A percentile compares a stretch with the other conserved stretches of the same genome.
phyloP scores from a whole-genome alignment of 1,140 invertebrate genomes.

The Papilio glaucus region DNA sequence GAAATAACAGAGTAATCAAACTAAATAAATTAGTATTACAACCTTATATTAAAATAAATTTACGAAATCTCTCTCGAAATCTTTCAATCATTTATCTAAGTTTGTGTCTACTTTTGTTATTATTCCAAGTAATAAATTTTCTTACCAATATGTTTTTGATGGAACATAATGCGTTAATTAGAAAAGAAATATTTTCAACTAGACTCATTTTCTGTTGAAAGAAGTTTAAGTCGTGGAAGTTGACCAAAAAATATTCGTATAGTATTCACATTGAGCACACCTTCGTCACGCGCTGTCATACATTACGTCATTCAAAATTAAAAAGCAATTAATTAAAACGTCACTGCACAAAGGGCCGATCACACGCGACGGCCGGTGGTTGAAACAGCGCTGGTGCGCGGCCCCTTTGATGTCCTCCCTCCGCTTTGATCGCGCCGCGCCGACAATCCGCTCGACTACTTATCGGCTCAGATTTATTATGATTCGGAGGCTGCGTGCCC shows the following conservation, averaged over 20 bases:
- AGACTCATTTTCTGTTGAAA: not conserved
- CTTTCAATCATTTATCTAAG: no score
- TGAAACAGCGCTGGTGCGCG: conserved; percentile 73
- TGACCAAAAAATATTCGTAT: conserved; percentile 1
- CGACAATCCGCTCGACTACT: conserved; percentile 79
- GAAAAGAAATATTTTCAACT: no score
- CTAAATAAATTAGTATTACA: not conserved
- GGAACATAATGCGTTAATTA: no score
- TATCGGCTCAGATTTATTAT: conserved; percentile 83
- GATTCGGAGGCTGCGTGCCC: conserved; percentile 72
- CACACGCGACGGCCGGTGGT: conserved; percentile 63
- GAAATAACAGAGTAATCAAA: not conserved
- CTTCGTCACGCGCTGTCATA: conserved; percentile 62
- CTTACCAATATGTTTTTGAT: no score
- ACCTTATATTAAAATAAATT: no score
- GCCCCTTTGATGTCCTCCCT: conserved; percentile 73
- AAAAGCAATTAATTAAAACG: conserved; percentile 78
- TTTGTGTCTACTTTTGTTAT: no score
- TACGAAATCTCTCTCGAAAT: no score
- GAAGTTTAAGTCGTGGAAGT: not conserved
- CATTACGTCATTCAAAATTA: conserved; percentile 64
- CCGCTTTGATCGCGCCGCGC: conserved; percentile 76
- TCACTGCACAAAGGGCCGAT: conserved; percentile 71
- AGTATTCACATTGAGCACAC: conserved; percentile 39
- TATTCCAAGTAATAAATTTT: no score